Base-by-base conservation (phyloP, 92 coral and sea anemone species). In the Bergia puertoricense region DNA sequence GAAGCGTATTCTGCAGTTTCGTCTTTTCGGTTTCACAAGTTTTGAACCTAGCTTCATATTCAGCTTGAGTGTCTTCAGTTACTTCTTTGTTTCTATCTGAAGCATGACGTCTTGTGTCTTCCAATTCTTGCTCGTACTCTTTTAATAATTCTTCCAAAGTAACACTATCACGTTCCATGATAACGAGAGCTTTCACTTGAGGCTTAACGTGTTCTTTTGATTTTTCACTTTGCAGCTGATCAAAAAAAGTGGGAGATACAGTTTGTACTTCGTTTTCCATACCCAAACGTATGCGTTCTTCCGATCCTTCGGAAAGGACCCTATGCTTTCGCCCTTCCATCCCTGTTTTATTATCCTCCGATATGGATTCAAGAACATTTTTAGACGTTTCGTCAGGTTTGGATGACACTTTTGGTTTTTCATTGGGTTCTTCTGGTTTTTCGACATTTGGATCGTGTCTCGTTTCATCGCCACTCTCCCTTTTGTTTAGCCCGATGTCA, bases 11-110 rank as follows among this genome's bases (percentile, higher is more conserved):
- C 40, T 30, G 22, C 22, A 89, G 36, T 51, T 74, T 82, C 42
- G 42, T 82, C 15, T 75, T 77, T 48, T 65, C 82, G 8, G 48
- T 56, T 48, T 77, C 65, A 8, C 83, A 48, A 16, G 16, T 11
- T 8, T 74, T 85, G n/a, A 73, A 40, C 62, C 77, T 43, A 54
- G 48, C 80, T 48, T 89, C 89, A 40, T 85, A 77, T 15, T 89
- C 69, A 22, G 45, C 73, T 69, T 84, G 39, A 3, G 71, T 74
- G 23, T 54, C 50, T 40, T 56, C 57, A 5, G 59, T 62, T 20
- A 41, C 41, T 43, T 41, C 80, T 15, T 82, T 72, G 38, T 65
- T 36, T 11, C 72, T 48, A 45, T 36, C 38, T 2, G 68, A 30
- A 14, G 45, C 41, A 72, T 36, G 44, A 9, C 41, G 14, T 38